Conservation (phyloP, 2,797 vertebrate genomes). For the Pterois miles region DNA sequence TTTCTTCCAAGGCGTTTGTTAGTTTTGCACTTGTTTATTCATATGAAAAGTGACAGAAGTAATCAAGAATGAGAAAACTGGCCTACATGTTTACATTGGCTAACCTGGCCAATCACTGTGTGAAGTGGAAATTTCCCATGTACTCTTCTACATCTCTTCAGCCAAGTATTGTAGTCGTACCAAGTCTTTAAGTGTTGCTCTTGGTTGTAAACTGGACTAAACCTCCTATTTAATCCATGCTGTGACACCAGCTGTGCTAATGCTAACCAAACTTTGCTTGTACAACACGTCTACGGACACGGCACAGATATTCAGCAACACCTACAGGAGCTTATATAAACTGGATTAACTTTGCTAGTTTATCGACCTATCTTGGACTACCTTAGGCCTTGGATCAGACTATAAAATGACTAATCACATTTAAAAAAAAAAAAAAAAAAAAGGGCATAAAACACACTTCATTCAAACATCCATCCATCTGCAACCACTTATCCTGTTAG, state of each 20-base stretch:
- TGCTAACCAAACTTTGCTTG: not conserved
- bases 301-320: not conserved
- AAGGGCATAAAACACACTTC: too few species aligned
- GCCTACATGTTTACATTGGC: not conserved
- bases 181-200: not conserved
- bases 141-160: not conserved
- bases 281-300: not conserved
- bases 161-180: not conserved
- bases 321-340: not conserved
- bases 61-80: not conserved
- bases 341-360: not conserved
- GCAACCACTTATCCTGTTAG: too few species aligned
- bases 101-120: not conserved
- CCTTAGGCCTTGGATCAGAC: too few species aligned
- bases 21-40: not conserved
- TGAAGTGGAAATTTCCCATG: not conserved
- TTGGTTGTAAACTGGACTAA: not conserved
- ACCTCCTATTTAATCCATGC: not conserved
- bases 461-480: too few species aligned
- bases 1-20: not conserved
- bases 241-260: not conserved
- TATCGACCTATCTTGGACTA: too few species aligned
- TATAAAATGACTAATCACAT: too few species aligned
- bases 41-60: not conserved
- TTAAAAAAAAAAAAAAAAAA: too few species aligned